These are phyloP conservation scores for Peromyscus nudipes DNA, from an alignment of 2,797 vertebrate species.

Conservation along the genomic window DNA sequence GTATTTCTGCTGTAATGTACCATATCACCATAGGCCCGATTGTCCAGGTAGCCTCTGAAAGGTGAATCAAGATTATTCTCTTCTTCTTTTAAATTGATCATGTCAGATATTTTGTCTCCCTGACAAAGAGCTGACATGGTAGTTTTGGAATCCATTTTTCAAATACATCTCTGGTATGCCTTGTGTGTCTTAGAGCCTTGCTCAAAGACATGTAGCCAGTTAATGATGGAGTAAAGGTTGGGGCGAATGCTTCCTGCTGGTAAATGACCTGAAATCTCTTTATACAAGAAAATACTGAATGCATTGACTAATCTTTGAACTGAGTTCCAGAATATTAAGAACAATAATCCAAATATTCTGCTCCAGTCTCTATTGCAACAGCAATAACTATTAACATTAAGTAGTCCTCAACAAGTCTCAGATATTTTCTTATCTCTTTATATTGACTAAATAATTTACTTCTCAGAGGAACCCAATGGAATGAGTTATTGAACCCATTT, in stretches of 20 bases:
- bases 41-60: neutral
- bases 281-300: neutral
- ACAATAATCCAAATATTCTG: neutral
- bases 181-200: neutral
- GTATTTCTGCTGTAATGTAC: neutral
- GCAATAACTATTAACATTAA: neutral
- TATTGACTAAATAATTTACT: conserved; percentile 54
- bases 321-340: neutral
- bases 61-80: neutral
- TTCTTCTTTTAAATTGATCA: neutral
- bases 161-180: neutral
- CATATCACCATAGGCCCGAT: neutral
- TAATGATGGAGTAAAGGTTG: neutral
- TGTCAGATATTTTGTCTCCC: neutral
- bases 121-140: neutral
- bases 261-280: neutral
- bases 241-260: neutral
- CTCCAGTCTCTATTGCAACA: neutral
- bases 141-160: neutral
- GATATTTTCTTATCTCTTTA: neutral
- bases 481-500: conserved; percentile 52
- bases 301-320: neutral
- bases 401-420: neutral
- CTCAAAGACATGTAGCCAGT: neutral
- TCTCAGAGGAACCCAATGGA: neutral